These are phyloP conservation scores for Rattus rattus DNA, from an alignment of 2,113 vertebrate genomes.

Conservation along the genomic window DNA sequence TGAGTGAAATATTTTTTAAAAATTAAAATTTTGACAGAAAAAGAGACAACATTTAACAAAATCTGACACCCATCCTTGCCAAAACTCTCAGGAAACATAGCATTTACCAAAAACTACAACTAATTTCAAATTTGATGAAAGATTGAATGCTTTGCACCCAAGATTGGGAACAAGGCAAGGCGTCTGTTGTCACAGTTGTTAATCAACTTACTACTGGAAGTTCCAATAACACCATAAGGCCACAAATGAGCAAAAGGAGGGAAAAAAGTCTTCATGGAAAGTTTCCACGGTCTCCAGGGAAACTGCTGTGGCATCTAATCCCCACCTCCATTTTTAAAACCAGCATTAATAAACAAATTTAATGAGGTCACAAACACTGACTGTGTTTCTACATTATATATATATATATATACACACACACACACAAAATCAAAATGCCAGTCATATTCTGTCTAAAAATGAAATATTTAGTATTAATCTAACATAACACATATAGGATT, in stretches of 20 bases:
- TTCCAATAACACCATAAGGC: neutral
- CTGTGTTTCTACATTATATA: neutral
- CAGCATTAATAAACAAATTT: neutral
- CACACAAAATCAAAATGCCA: neutral
- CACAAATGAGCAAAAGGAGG: neutral
- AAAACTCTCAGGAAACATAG: neutral
- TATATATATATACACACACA: no score
- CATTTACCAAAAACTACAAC: neutral
- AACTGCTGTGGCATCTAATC: neutral
- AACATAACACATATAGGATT: neutral
- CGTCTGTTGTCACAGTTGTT: neutral
- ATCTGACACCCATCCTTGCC: neutral
- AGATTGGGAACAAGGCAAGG: neutral
- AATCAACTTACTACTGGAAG: neutral
- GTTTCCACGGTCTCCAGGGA: neutral
- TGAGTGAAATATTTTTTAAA: slow-evolving; percentile 25
- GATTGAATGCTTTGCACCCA: neutral
- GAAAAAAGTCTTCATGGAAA: neutral
- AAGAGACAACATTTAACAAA: slow-evolving; percentile 40
- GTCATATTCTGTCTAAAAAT: neutral
- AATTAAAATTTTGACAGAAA: slow-evolving; percentile 33
- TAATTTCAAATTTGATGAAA: neutral
- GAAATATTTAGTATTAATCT: slow-evolving; percentile 18
- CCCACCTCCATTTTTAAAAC: neutral
- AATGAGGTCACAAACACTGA: neutral